phyloP scores from a whole-genome alignment of 2,888 invertebrate species.

The Stictocephala bisonia region DNA sequence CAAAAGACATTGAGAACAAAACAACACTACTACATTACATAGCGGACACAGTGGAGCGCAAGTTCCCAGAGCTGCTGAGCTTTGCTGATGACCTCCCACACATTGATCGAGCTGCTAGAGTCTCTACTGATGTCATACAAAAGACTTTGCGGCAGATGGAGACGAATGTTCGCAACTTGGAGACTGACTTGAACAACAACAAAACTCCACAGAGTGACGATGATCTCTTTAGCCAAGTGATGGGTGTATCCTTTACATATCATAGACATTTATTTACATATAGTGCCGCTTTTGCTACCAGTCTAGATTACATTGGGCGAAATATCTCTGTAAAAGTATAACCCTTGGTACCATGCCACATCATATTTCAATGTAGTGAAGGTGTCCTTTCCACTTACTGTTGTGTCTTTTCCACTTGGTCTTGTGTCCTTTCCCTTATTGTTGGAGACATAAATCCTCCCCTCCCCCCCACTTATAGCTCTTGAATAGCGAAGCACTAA shows the following conservation, averaged over 20 bases:
- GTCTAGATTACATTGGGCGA: background rate
- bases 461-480: no score
- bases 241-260: constrained; percentile 80
- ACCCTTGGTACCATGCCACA: no score
- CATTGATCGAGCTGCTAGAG: constrained; percentile 72
- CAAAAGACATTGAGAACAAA: constrained; percentile 95
- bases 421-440: no score
- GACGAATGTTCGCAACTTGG: constrained; percentile 85
- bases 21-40: constrained; percentile 93
- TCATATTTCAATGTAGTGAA: no score
- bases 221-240: constrained; percentile 86
- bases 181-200: constrained; percentile 90
- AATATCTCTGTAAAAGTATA: no score
- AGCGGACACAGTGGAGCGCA: constrained; percentile 86
- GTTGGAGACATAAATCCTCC: no score
- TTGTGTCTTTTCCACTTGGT: no score
- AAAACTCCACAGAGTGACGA: constrained; percentile 81
- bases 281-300: no score
- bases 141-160: constrained; percentile 88
- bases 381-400: no score
- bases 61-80: constrained; percentile 85
- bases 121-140: constrained; percentile 82
- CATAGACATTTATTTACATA: background rate
- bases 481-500: no score
- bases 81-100: constrained; percentile 92